Base-by-base conservation (phyloP, 2,888 invertebrate species). In the Drosophila ustulata region DNA sequence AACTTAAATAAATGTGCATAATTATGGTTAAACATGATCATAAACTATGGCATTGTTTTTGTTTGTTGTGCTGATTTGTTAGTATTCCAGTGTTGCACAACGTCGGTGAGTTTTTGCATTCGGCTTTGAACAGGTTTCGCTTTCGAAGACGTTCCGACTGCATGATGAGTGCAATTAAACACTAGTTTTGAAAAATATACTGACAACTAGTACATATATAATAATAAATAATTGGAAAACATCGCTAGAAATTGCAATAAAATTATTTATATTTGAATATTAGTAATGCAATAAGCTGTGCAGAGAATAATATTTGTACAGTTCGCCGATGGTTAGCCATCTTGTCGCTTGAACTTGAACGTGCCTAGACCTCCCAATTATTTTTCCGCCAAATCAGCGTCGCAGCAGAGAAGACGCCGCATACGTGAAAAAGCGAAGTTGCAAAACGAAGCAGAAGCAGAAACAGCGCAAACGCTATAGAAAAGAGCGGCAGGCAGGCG, bases 341-440 rank as follows among this genome's bases (percentile, higher is more conserved):
- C 45, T 75, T 76, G 76, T 56, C 2, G 23, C 23, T 9, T 32
- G 2, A 7, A 58, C 26, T 13, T 62, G 43, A 23, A n/a, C 67
- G 59, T 67, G 25, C 3, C 23, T 26, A 75, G 56, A 56, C 55
- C 66, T 43, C 69, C 69, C 41, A 58, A 74, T 64, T 72, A 63
- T 67, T 75, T 75, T 87, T 87, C 88, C 82, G 84, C 78, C 80
- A 86, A 83, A 76, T 86, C 73, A 83, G 83, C 83, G 80, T 80
- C 83, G 66, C 53, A 51, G 37, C 9, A 23, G 37, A 32, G 71
- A 53, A 66, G 75, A 75, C 75, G 75, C 74, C 77, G 80, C 68
- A 76, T 82, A 82, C 76, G 78, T 76, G 67, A 78, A 83, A 77
- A 79, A 84, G 68, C 81, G 68, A 74, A 84, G 82, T 65, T 77